These are phyloP conservation scores for Lordiphosa mommai DNA, from an alignment of 1,140 invertebrate genomes.

Conservation along the genomic window DNA sequence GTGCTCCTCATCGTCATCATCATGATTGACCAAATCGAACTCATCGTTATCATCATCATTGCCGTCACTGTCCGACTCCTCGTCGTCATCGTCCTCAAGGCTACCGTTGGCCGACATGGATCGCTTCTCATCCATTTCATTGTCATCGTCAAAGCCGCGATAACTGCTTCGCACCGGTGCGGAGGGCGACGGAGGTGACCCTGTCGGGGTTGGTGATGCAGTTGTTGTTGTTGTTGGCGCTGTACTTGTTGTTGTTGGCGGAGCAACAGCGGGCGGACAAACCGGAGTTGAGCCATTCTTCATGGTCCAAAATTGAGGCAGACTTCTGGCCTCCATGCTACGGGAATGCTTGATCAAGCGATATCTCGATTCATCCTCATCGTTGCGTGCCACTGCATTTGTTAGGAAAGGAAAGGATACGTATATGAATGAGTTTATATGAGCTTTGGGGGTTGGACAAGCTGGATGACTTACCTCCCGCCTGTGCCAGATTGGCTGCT, in stretches of 20 bases:
- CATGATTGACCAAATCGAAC: background rate
- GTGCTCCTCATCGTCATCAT: constrained; percentile 6
- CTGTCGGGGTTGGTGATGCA: background rate
- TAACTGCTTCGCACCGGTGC: background rate
- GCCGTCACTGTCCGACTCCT: background rate
- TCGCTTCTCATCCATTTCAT: constrained; percentile 17
- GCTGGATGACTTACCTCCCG: constrained; percentile 38
- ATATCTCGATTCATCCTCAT: background rate
- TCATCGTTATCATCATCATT: constrained; percentile 10
- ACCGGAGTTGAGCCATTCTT: constrained; percentile 22
- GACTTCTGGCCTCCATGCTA: constrained; percentile 22
- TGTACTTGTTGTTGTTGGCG: background rate
- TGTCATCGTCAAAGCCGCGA: background rate
- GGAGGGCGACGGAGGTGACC: background rate
- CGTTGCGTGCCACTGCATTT: constrained; percentile 15
- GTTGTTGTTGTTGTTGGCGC: background rate
- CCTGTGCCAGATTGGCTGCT: constrained; percentile 25
- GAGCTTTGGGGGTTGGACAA: too few species aligned
- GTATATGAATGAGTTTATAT: too few species aligned
- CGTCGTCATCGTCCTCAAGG: constrained; percentile 2
- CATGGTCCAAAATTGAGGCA: constrained; percentile 16
- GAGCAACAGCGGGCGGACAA: background rate
- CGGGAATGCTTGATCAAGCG: constrained; percentile 21
- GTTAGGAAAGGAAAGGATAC: background rate
- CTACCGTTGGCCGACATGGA: too few species aligned